Base-by-base conservation (phyloP, 1,140 invertebrate species). In the Macrotrachela quadricornifera region DNA sequence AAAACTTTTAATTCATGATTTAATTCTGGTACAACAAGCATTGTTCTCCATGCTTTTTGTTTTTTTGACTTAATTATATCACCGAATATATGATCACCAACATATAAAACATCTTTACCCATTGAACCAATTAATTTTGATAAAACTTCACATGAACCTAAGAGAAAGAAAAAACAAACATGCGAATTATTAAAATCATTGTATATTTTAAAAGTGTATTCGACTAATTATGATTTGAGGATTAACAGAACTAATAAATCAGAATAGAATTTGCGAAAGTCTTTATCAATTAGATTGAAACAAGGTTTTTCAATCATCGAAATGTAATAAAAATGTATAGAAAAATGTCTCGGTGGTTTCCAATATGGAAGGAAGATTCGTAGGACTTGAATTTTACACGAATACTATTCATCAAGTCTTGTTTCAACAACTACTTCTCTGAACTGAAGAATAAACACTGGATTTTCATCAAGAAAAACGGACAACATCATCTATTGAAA, bases 51-150 rank as follows among this genome's bases (percentile, higher is more conserved):
- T 0, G 90, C 91, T 37, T 85, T 77, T 44, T 88, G 87, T 71
- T 99, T 99, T 72, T 97, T 97, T 11, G 88, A 94, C 64, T 95
- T 95, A 38, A 96, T 74, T 60, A 96, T 95, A 68, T 97, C 92
- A 18, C 91, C 92, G 70, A 92, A 97, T 59, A 97, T 96, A 66
- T 97, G 91, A 73, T 97, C 92, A 15, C 69, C 70, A 56, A 97
- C 80, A 65, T 97, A 99, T 0, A 99, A 71, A 0, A 99, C 90
- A 66, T 97, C 91, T 67, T 92, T 94, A 51, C 90, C 90, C 70
- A 90, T 90, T 18, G 87, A 86, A 40, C 87, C 84, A 59, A 97
- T 90, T 58, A 97, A 73, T 61, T 90, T 80, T 10, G 88, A 92
- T 68, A 97, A 95, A 0, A 95, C 87, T 64, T 96, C 90, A 67